phyloP scores from a whole-genome alignment of 1,140 invertebrate species.

The Nomia melanderi region DNA sequence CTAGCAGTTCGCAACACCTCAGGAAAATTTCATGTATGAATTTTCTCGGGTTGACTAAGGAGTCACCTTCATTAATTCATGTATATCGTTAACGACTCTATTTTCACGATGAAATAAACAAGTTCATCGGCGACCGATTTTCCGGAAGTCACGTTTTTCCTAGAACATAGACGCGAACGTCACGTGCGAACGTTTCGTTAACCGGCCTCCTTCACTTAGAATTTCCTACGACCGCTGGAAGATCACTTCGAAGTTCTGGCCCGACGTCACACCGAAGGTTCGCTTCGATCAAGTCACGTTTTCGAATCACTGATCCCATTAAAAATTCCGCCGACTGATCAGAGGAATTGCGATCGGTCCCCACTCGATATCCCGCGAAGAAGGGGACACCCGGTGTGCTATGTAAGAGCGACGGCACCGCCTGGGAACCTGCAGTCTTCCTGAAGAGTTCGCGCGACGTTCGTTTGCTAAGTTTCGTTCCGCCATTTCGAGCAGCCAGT shows the following conservation, averaged over 20 bases:
- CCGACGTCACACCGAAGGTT: background rate
- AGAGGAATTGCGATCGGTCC: constrained; percentile 32
- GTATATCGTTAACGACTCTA: no score
- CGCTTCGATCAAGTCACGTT: background rate
- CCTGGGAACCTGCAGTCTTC: constrained; percentile 61
- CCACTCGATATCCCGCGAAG: constrained; percentile 50
- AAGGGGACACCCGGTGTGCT: constrained; percentile 53
- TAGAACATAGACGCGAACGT: no score
- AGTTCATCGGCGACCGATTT: no score
- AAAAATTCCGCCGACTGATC: background rate
- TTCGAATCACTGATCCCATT: background rate
- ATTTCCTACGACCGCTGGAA: background rate
- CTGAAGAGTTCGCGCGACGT: constrained; percentile 15
- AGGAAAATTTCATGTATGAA: no score
- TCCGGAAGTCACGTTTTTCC: no score
- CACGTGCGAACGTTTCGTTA: no score
- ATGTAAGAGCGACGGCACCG: constrained; percentile 63
- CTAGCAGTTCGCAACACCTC: no score
- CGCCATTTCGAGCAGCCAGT: no score
- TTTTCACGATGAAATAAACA: no score
- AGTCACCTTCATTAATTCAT: no score
- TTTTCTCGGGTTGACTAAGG: no score
- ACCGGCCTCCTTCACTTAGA: no score
- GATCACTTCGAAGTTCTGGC: background rate
- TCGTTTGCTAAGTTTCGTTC: constrained; percentile 14